Evolutionary conservation across 2,113 vertebrate species (phyloP).

Genomic region (Gadus macrocephalus): DNA sequence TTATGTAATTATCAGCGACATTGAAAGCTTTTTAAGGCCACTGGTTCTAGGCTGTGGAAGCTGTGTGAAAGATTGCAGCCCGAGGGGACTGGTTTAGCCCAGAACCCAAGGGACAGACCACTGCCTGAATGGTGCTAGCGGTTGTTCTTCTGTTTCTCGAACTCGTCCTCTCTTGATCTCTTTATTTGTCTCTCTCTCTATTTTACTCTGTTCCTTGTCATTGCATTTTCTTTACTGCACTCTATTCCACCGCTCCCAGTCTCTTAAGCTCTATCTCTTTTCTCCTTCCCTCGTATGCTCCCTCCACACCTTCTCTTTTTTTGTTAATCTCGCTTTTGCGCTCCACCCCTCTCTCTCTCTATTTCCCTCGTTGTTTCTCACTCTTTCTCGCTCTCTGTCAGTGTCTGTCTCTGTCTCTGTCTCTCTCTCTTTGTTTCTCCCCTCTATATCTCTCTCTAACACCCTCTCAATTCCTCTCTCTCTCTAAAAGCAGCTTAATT

Average conservation of each 20-base stretch:
- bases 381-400: neutral
- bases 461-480: constrained; percentile 17
- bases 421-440: constrained; percentile 4
- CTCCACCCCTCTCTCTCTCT: constrained; percentile 29
- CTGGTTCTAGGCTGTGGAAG: no score
- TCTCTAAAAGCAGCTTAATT: constrained; percentile 72
- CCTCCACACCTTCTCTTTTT: constrained; percentile 28
- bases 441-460: constrained; percentile 1
- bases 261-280: constrained; percentile 1
- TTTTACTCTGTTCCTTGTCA: constrained; percentile 4
- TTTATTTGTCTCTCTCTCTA: constrained; percentile 16
- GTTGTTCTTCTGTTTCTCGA: constrained; percentile 18
- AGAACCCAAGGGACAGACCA: no score
- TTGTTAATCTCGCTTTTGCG: constrained; percentile 12
- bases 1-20: no score
- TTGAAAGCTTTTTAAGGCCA: no score
- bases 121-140: no score
- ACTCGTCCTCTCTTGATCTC: constrained; percentile 7
- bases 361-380: neutral
- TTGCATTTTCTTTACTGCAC: no score
- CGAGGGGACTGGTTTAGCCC: no score
- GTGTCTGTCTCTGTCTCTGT: neutral
- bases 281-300: constrained; percentile 16
- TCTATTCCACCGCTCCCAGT: constrained; percentile 15
- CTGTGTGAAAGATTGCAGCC: no score